Conservation (phyloP, 2,888 invertebrate genomes). For the Oligia latruncula region DNA sequence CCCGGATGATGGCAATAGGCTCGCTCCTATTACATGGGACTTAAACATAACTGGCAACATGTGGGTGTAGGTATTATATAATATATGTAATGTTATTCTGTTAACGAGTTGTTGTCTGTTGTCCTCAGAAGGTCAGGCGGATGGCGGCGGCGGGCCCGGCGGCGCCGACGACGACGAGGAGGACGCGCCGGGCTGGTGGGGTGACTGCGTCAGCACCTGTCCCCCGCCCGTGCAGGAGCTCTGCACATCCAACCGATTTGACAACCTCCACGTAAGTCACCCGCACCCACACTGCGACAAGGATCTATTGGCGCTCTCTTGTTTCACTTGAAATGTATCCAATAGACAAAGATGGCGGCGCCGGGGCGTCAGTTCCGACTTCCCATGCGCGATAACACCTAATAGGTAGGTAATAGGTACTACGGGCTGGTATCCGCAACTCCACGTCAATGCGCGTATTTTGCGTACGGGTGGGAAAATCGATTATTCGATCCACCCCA, state of each 20-base stretch:
- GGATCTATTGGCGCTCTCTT: background rate
- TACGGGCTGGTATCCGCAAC: too few species aligned
- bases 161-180: conserved; percentile 66
- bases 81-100: background rate
- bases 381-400: too few species aligned
- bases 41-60: background rate
- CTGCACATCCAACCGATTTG: conserved; percentile 94
- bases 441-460: too few species aligned
- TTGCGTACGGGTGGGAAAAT: too few species aligned
- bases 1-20: background rate
- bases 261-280: conserved; percentile 93
- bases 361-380: background rate
- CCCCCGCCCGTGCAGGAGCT: conserved; percentile 90
- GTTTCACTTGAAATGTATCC: background rate
- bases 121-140: conserved; percentile 66
- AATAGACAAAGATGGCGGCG: background rate
- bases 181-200: conserved; percentile 79
- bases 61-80: background rate
- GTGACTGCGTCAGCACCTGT: conserved; percentile 82
- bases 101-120: conserved; percentile 4
- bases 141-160: conserved; percentile 68
- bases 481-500: too few species aligned
- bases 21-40: background rate
- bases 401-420: too few species aligned
- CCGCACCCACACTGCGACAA: background rate